Base-by-base conservation (phyloP, 1,140 invertebrate species). In the Macrobrachium nipponense region DNA sequence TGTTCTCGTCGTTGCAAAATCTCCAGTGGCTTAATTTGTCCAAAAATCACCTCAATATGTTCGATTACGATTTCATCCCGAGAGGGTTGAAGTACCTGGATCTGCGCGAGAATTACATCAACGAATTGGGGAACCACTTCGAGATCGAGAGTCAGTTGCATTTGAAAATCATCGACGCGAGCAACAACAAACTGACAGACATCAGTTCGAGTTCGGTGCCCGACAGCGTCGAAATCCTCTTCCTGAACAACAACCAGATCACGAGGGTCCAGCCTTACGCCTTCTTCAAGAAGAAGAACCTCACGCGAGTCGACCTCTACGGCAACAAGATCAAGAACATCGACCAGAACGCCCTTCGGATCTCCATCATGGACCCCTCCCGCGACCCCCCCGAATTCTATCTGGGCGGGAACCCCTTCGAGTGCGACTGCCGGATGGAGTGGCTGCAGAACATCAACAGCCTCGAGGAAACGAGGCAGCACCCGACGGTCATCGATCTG, bases 1-100 rank as follows among this genome's bases (percentile, higher is more conserved):
- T 98, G 36, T 97, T 98, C 90, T 94, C 94, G 0, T 96, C 97
- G 90, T 92, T 98, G 85, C 95, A 95, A 64, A 96, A 96, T 92
- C 92, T 98, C 87, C 94, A 97, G 58, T 97, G 96, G 96, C 92
- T 98, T 68, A 98, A 98, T 90, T 95, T 98, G 87, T 97, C 96
- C 81, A 96, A 96, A 90, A 98, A 98, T 92, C 94, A 94, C 82
- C 93, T 98, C 64, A 94, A 95, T 91, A 95, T 94, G 93, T 97
- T 98, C 90, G 96, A 98, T 90, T 98, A 98, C 90, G 96, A 96
- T 72, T 94, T 97, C 91, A 96, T 98, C 92, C 97, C 97, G 76
- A 95, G 95, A 84, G 94, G 95, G 87, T 92, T 98, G 73, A 95
- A 97, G 91, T 97, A 96, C 95, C 91, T 98, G 85, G 97, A 98